These are phyloP conservation scores for Campoplex nolae DNA, from an alignment of 2,888 invertebrate species.

Conservation along the genomic window DNA sequence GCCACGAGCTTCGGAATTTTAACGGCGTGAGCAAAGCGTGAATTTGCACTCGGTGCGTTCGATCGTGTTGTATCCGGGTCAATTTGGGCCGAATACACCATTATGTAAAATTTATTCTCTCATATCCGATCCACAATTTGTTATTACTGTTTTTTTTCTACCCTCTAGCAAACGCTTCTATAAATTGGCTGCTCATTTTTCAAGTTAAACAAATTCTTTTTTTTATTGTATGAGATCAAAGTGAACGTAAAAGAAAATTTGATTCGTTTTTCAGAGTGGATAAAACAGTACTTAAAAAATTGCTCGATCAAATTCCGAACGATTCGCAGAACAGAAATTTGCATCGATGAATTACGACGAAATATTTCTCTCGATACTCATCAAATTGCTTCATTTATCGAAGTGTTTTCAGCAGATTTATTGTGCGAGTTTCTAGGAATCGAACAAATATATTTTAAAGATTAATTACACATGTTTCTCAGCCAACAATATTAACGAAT, in stretches of 20 bases:
- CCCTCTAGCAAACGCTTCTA: neutral
- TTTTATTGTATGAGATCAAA: neutral
- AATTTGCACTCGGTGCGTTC: conserved; percentile 51
- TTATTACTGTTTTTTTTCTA: neutral
- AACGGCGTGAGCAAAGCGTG: conserved; percentile 62
- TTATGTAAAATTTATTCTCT: neutral
- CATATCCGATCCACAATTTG: neutral
- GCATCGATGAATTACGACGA: neutral
- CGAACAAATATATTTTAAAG: too few species aligned
- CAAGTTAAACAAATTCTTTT: conserved; percentile 53
- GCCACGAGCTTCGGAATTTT: conserved; percentile 36
- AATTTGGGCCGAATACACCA: neutral
- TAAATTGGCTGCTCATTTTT: neutral
- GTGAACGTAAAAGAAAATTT: neutral
- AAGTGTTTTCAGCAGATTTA: too few species aligned
- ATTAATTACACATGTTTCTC: too few species aligned
- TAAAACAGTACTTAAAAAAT: neutral
- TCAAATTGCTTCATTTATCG: too few species aligned
- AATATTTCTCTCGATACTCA: neutral
- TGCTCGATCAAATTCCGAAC: neutral
- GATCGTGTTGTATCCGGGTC: conserved; percentile 23
- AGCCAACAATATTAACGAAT: too few species aligned
- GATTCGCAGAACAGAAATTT: neutral
- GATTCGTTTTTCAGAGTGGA: neutral
- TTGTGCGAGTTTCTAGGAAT: too few species aligned